Base-by-base conservation (phyloP, 2,113 vertebrate genomes). In the Toxotes chatareus region DNA sequence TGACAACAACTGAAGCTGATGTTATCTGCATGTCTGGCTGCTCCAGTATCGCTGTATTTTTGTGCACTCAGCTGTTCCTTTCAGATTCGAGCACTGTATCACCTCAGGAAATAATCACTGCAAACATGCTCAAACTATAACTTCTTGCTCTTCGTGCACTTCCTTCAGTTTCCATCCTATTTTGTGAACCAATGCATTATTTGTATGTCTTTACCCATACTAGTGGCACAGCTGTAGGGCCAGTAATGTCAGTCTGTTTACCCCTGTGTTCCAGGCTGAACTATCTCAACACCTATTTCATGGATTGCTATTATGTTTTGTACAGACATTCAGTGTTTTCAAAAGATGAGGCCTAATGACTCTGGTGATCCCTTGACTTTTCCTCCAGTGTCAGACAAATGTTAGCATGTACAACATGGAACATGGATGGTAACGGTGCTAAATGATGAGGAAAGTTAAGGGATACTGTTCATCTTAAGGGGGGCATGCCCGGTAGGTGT, bases 1-100 rank as follows among this genome's bases (percentile, higher is more conserved):
- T 34, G 51, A 31, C 60, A 57, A 40, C 68, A 36, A 17, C 14
- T 61, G 72, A 62, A 14, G 69, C 40, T 23, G 75, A 73, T 60
- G 73, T 17, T 70, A 65, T 83, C 79, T 77, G 12, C 53, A 23
- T 31, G 67, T 84, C 75, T 42, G 66, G 59, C 16, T 38, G 77
- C 73, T 69, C 31, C 36, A 70, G 10, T 16, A 47, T 16, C 32
- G 0, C 71, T 60, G 31, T 44, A 23, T 72, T 80, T 61, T 36
- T 44, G 61, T 62, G 65, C 62, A 38, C 62, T 73, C 65, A 56
- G 79, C 27, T 21, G 8, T 61, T 76, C 44, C 44, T 40, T 51
- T 80, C 19, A 64, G 44, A 70, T 49, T 67, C 10, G 27, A 73
- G n/a, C 31, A 9, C 2, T 38, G 38, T 42, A n/a, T 70, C 60